Evolutionary conservation across 2,113 vertebrate species (phyloP), one percentile per base, ranked within the genome.

Genomic region (Galemys pyrenaicus): DNA sequence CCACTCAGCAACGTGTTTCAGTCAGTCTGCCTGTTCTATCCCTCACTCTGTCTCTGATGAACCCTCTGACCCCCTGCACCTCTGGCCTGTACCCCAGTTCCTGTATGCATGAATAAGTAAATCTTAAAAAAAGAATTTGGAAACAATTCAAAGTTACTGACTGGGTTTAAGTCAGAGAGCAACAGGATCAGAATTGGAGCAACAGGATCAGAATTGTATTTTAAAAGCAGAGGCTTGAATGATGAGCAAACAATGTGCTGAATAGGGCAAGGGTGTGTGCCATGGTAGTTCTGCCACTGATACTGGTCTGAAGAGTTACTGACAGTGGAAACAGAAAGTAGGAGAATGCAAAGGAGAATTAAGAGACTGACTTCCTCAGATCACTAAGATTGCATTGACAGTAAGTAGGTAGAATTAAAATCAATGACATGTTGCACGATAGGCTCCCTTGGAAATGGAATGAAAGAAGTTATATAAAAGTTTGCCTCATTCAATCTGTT

Each of bases 381-480:
- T 16, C 46, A 88, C 58, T 46, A 41, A 84, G 24, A 84, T 91
- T 68, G 49, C 51, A 81, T 84, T 70, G 60, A 81, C 26, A 90
- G 10, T 94, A 96, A 80, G 28, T 19, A 90, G 35, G 35, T 37
- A 88, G 24, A 94, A 89, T 67, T 78, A 62, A 93, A 86, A 51
- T 62, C 39, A 90, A 44, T 92, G 73, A n/a, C 37, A 91, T 65
- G 92, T 37, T 65, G 30, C 70, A 56, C 65, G 68, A 84, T 65
- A 90, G 9, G n/a, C 51, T 93, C 30, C 20, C 92, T 87, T 95
- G 74, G 86, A 86, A 92, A 96, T 26, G 35, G 60, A 77, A 64
- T 62, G 32, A 91, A 93, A 87, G n/a, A 44, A 35, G 7, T 71
- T 85, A 54, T 91, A 12, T 39, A 91, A 91, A 94, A 84, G 12